phyloP scores from a whole-genome alignment of 1,140 invertebrate species.

The Lepidurus arcticus region DNA sequence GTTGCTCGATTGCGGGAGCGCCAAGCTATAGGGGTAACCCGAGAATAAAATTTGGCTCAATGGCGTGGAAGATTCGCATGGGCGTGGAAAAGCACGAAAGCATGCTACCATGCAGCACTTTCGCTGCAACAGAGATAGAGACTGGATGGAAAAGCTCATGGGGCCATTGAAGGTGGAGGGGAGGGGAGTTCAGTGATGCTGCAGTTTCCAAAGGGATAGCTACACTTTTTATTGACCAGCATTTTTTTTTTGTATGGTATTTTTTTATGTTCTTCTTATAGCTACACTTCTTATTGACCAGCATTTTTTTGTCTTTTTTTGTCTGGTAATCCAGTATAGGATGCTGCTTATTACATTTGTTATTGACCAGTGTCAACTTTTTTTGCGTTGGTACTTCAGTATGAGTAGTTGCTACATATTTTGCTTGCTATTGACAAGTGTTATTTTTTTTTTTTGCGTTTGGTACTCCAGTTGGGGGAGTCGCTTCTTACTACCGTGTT shows the following conservation, averaged over 20 bases:
- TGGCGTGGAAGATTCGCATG: constrained; percentile 6
- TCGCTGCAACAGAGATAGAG: neutral
- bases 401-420: neutral
- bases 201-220: neutral
- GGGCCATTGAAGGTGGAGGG: neutral
- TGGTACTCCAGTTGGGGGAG: neutral
- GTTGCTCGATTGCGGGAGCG: constrained; percentile 16
- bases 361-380: neutral
- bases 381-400: neutral
- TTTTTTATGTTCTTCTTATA: too few relatives aligned
- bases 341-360: too few relatives aligned
- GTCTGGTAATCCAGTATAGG: too few relatives aligned
- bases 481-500: neutral
- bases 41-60: constrained; percentile 7
- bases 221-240: constrained; percentile 8
- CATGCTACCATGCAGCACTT: constrained; percentile 1
- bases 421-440: neutral
- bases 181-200: neutral
- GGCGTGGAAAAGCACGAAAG: constrained; percentile 14
- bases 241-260: too few relatives aligned
- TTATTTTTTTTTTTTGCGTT: neutral
- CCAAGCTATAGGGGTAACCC: neutral
- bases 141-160: neutral
- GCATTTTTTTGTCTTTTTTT: too few relatives aligned
- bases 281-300: too few relatives aligned